Evolutionary conservation across 2,113 vertebrate genomes (phyloP).

Genomic region (Guaruba guarouba): DNA sequence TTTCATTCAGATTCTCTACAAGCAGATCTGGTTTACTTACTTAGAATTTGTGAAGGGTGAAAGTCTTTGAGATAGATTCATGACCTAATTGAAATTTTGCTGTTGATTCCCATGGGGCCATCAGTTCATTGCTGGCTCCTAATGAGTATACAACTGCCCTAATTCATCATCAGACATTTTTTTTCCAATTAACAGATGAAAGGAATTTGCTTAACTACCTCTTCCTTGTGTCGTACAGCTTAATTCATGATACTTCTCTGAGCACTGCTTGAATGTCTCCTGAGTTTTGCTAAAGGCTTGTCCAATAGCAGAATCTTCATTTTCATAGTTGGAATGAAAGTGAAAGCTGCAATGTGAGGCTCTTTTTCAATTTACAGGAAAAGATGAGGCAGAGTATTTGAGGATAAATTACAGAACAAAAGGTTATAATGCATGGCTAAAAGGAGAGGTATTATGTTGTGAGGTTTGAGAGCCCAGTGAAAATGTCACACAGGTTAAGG

Average conservation of each 20-base stretch:
- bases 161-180: not conserved
- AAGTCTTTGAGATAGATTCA: not conserved
- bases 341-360: not conserved
- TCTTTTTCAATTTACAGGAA: not conserved
- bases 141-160: not conserved
- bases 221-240: not conserved
- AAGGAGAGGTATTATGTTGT: not conserved
- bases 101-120: not conserved
- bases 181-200: not conserved
- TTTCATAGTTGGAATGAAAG: not conserved
- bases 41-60: not conserved
- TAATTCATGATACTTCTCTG: not conserved
- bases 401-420: not conserved
- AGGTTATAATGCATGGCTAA: not conserved
- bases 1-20: not conserved
- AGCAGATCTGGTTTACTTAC: not conserved
- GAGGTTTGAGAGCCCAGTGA: not conserved
- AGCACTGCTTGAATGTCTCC: not conserved
- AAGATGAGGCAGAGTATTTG: not conserved
- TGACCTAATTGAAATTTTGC: not conserved
- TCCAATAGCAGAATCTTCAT: not conserved
- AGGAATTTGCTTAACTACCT: not conserved
- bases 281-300: not conserved
- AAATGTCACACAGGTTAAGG: not conserved
- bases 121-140: not conserved